Base-by-base conservation (phyloP, 2,797 vertebrate species). In the Manis pentadactyla region DNA sequence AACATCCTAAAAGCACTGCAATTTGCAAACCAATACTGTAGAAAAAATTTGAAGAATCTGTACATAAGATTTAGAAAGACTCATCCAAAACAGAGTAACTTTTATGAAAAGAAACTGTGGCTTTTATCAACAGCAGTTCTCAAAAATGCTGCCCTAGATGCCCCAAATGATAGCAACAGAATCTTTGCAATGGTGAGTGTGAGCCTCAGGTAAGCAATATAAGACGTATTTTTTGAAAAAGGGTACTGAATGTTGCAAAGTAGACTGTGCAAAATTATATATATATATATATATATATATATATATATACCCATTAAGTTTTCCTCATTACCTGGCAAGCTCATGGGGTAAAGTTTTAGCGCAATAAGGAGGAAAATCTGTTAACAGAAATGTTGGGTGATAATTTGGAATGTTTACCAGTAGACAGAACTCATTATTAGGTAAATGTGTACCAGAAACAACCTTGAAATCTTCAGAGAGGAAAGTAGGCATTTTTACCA, bases 1-100 rank as follows among this genome's bases (percentile, higher is more conserved):
- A 87, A 73, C 73, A 95, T 63, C 92, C 77, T 96, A 93, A 95
- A 95, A 88, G 86, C 83, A 96, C 49, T 96, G 92, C n/a, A 90
- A 93, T 83, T 94, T 90, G 53, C 21, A 97, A 96, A 96, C 21
- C 57, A 96, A 95, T 68, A 94, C 21, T 87, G 34, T 75, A 77
- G 53, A 94, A 90, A 61, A 96, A 93, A 96, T 94, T 53, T 95
- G 55, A 95, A 94, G 85, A 96, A 90, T 95, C 68, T 37, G 21
- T 86, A 88, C 59, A 68, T 61, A 92, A 83, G 85, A 91, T 93
- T 78, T 95, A 87, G 51, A 89, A 96, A 96, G 34, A 97, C 34
- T 95, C 63, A 90, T 69, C 25, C 34, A 86, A 96, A 97, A 86
- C 61, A 94, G 46, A 90, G 31, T 90, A 75, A 42, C 34, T 64